Evolutionary conservation across 2,888 invertebrate genomes (phyloP).

Genomic region (Cacoxenus indagator): DNA sequence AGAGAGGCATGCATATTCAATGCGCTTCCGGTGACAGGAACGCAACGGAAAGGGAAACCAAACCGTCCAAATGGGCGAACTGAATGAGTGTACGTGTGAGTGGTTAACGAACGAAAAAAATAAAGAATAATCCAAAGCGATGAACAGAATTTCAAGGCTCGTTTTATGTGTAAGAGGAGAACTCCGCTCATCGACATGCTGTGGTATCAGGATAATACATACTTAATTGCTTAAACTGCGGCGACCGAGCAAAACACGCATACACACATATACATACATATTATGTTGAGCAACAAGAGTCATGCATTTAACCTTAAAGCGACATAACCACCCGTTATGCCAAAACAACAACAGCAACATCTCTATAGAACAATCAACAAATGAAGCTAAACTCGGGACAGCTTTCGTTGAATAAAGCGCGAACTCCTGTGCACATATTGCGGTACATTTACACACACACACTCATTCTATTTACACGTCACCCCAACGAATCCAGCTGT

Average conservation of each 20-base stretch:
- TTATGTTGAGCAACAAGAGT: background rate
- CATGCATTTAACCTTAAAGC: conserved; percentile 18
- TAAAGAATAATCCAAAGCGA: background rate
- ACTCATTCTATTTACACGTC: conserved; percentile 1
- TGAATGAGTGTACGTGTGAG: background rate
- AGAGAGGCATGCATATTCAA: conserved; percentile 46
- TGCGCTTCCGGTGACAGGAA: conserved; percentile 60
- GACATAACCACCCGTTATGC: conserved; percentile 43
- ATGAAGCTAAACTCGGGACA: conserved; percentile 39
- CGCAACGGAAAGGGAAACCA: background rate
- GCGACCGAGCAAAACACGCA: conserved; percentile 54
- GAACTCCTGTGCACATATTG: background rate
- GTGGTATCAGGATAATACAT: conserved; percentile 59
- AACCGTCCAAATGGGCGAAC: background rate
- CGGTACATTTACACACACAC: background rate
- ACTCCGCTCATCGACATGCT: conserved; percentile 27
- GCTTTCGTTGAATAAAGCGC: conserved; percentile 32
- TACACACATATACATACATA: conserved; percentile 22
- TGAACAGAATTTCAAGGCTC: conserved; percentile 35
- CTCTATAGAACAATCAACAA: conserved; percentile 48
- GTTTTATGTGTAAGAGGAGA: background rate
- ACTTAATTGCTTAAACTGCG: conserved; percentile 65
- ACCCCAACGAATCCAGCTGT: conserved; percentile 32
- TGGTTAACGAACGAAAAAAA: background rate
- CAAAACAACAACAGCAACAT: conserved; percentile 21